Evolutionary conservation across 1,140 invertebrate species (phyloP).

Genomic region (Caenorhabditis briggsae): DNA sequence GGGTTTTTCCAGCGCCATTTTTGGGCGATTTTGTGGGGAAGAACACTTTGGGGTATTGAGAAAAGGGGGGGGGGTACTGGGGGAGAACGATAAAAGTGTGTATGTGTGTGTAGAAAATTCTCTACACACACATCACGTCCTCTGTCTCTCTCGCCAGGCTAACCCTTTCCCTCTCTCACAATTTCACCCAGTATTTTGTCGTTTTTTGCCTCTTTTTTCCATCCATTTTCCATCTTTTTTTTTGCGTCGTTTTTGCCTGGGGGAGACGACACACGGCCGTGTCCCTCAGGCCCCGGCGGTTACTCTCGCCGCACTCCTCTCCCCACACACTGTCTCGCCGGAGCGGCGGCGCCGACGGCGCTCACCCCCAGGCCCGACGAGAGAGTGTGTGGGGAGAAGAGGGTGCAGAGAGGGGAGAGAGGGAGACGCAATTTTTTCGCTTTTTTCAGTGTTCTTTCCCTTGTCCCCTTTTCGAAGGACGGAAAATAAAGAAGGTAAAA

Average conservation of each 20-base stretch:
- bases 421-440: neutral
- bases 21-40: no score
- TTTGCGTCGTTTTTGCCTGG: no score
- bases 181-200: neutral
- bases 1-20: no score
- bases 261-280: neutral
- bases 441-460: neutral
- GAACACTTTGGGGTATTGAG: no score
- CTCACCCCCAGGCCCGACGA: neutral
- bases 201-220: neutral
- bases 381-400: neutral
- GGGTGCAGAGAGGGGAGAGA: neutral
- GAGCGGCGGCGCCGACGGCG: constrained; percentile 16
- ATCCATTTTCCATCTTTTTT: neutral
- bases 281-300: neutral
- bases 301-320: constrained; percentile 1
- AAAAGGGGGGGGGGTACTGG: no score
- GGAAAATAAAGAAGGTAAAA: no score
- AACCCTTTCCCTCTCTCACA: no score
- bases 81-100: no score
- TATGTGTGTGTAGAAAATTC: no score
- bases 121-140: no score
- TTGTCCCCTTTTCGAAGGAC: no score
- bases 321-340: neutral
- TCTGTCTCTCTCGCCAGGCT: no score